Base-by-base conservation (phyloP, 2,888 invertebrate species). In the Lithophane ornitopus region DNA sequence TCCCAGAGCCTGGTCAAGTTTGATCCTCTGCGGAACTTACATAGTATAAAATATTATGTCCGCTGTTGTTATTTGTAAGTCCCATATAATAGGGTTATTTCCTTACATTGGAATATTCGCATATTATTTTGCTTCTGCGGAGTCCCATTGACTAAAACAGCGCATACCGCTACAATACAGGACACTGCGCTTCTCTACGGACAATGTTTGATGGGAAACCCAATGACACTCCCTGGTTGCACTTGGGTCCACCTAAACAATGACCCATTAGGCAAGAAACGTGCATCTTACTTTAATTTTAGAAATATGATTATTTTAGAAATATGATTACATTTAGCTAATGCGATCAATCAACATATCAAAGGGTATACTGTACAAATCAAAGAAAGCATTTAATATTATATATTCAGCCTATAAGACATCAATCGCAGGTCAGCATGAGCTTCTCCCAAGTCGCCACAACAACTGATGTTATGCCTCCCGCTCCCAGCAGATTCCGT, bases 101-200 rank as follows among this genome's bases (percentile, higher is more conserved):
- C 41, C 39, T 63, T 41, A 26, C 11, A 26, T 26, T 26, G 19
- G 19, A 7, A 63, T 19, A 63, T 11, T 41, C 19, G 3, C 26
- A 16, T 63, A 65, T 44, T 65, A 65, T 26, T 65, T 65, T 26
- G 44, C 19, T 46, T 65, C 28, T 46, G 26, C 65, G 12, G 19
- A 44, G 26, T 9, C n/a, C 12, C 19, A 12, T 1, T 44, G 19
- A 44, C 19, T 26, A 26, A 12, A 12, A 12, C 12, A 6, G 7
- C 7, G 12, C 12, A 65, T 26, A 26, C 12, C 7, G 11, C 26
- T 65, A 19, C 19, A 26, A 44, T 44, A 44, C 26, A 65, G 19
- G 16, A 44, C n/a, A 22, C 19, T 39, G 19, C 34, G 54, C 7
- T 39, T 12, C 63, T 11, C 19, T 8, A 44, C 22, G 16, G 34